Conservation (phyloP, 1,140 invertebrate species). For the Pemphigus obesinymphae region DNA sequence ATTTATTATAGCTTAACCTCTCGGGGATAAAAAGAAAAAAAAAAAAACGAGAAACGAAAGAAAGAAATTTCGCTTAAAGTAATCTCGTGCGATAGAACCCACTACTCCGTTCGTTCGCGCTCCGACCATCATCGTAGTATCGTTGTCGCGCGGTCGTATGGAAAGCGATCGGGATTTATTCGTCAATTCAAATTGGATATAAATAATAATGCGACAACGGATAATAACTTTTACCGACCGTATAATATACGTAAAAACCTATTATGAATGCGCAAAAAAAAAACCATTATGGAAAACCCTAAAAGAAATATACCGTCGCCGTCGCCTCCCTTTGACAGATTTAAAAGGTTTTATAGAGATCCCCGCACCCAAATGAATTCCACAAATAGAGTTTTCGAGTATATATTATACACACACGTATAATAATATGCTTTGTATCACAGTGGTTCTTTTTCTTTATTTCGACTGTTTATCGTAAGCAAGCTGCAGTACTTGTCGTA, state of each 20-base stretch:
- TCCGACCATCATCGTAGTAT: neutral
- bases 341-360: constrained; percentile 28
- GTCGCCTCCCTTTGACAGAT: constrained; percentile 16
- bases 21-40: neutral
- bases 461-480: neutral
- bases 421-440: neutral
- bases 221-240: constrained; percentile 18
- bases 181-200: constrained; percentile 31
- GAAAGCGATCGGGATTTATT: constrained; percentile 31
- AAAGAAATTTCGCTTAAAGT: constrained; percentile 23
- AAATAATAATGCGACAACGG: constrained; percentile 26
- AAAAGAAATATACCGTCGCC: neutral
- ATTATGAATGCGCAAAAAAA: constrained; percentile 10
- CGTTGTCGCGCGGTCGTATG: neutral
- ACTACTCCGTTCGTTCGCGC: neutral
- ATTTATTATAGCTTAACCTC: constrained; percentile 33
- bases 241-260: constrained; percentile 28
- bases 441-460: neutral
- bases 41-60: constrained; percentile 8
- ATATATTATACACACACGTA: neutral
- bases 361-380: neutral
- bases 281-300: neutral
- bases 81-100: neutral
- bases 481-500: neutral
- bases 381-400: neutral